Evolutionary conservation across 1,140 invertebrate species (phyloP).

Genomic region (Phthorimaea operculella): DNA sequence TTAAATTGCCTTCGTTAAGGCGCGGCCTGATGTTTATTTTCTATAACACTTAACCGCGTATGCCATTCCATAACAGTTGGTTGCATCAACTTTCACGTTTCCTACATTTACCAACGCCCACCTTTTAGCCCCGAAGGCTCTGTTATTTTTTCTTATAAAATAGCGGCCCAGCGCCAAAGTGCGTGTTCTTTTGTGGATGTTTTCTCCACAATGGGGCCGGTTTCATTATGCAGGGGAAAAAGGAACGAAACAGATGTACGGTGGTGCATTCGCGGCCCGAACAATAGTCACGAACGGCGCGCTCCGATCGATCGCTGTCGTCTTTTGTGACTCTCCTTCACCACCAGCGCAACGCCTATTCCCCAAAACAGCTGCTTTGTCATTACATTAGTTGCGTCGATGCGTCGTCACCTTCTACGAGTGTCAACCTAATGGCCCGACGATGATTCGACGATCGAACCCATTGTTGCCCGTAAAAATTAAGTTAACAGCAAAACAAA

Average conservation of each 20-base stretch:
- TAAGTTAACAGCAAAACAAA: slow-evolving; percentile 12
- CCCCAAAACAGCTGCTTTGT: slow-evolving; percentile 22
- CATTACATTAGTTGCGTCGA: slow-evolving; percentile 22
- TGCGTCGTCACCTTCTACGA: background rate
- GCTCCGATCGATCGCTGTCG: slow-evolving; percentile 45
- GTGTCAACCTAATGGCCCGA: background rate
- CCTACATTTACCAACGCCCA: slow-evolving; percentile 48
- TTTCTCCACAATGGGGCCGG: slow-evolving; percentile 54
- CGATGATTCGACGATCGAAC: background rate
- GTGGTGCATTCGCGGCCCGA: slow-evolving; percentile 43
- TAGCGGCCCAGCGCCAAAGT: slow-evolving; percentile 33
- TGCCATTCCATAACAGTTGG: slow-evolving; percentile 66
- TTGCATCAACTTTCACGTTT: slow-evolving; percentile 58
- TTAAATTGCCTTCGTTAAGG: slow-evolving; percentile 42
- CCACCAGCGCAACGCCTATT: background rate
- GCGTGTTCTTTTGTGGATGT: slow-evolving; percentile 58
- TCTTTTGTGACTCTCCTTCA: slow-evolving; percentile 30
- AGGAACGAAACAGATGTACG: slow-evolving; percentile 63
- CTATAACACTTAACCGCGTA: slow-evolving; percentile 54
- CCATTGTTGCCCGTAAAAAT: background rate
- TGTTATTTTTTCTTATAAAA: slow-evolving; percentile 58
- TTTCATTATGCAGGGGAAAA: slow-evolving; percentile 58
- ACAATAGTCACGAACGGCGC: slow-evolving; percentile 55
- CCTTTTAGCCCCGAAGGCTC: slow-evolving; percentile 39
- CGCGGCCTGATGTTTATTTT: slow-evolving; percentile 47